Base-by-base conservation (phyloP, 1,140 invertebrate species). In the Polyergus mexicanus region DNA sequence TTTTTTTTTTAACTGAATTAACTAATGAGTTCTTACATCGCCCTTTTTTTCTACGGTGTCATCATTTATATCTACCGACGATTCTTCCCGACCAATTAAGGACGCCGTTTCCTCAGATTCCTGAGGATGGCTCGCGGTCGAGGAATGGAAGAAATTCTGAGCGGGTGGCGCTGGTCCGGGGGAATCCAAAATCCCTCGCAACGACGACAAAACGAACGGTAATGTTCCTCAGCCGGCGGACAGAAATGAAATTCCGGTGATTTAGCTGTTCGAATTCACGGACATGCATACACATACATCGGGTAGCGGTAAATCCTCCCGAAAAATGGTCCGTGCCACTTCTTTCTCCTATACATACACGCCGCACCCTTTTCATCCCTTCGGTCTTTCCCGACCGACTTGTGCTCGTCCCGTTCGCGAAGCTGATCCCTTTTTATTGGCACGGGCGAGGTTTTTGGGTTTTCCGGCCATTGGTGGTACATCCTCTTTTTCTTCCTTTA, bases 191-290 rank as follows among this genome's bases (percentile, higher is more conserved):
- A 89, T 89, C 75, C 86, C 74, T 86, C 88, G 66, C 87, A 86
- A 86, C 84, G 84, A 85, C 71, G 89, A 87, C 87, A 85, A 88
- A 88, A 89, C 83, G 91, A 90, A 92, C 91, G 91, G 89, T 93
- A 94, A 93, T 93, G 91, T 90, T 84, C 77, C 85, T 89, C 71
- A 62, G 80, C 87, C 83, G 89, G 91, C 80, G 88, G 91, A 93
- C 91, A 93, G 92, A 94, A 94, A 93, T 94, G 93, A 94, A 94
- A 94, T 94, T 94, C 91, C 91, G 88, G 91, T 93, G 93, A 93
- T 94, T 93, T 93, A 93, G 93, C 91, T 88, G 92, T 93, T 93
- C 81, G 92, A 92, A 90, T 88, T 89, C 91, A 90, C 88, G 89
- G 90, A 90, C 89, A 92, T 10, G 35, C 28, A 35, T 4, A 54